These are phyloP conservation scores for Chrysomela aeneicollis DNA, from an alignment of 2,888 invertebrate species.

Conservation along the genomic window DNA sequence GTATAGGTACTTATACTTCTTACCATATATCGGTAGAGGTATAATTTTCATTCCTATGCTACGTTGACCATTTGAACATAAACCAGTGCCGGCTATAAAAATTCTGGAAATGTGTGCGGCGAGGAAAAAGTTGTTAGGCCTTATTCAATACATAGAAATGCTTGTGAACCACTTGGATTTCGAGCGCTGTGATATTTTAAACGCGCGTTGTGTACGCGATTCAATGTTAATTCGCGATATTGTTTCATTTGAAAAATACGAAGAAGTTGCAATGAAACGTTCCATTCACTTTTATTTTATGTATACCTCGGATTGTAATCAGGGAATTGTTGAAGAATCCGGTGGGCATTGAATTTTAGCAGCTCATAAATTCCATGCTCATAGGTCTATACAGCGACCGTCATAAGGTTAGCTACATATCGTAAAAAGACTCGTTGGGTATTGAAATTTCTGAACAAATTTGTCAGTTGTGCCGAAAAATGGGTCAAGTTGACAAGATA, in stretches of 20 bases:
- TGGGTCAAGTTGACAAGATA: too few species aligned
- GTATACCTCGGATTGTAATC: too few species aligned
- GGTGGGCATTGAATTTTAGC: too few species aligned
- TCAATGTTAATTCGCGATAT: conserved; percentile 38
- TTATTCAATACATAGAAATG: conserved; percentile 29
- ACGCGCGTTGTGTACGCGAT: conserved; percentile 33
- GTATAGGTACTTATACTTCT: not conserved
- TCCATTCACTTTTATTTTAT: too few species aligned
- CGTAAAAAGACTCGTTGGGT: too few species aligned
- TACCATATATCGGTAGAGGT: conserved; percentile 10
- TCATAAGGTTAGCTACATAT: too few species aligned
- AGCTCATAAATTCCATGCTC: too few species aligned
- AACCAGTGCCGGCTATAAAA: not conserved
- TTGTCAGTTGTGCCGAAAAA: too few species aligned
- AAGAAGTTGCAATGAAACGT: not conserved
- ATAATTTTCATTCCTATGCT: conserved; percentile 15
- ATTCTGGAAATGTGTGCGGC: conserved; percentile 23
- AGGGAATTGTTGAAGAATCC: too few species aligned
- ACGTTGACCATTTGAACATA: conserved; percentile 13
- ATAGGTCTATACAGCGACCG: too few species aligned
- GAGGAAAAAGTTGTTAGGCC: conserved; percentile 28
- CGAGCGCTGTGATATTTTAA: conserved; percentile 26
- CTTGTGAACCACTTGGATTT: conserved; percentile 18
- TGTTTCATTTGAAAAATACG: conserved; percentile 28
- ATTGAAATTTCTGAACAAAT: too few species aligned